Evolutionary conservation across 1,140 invertebrate species (phyloP).

Genomic region (Orius insidiosus): DNA sequence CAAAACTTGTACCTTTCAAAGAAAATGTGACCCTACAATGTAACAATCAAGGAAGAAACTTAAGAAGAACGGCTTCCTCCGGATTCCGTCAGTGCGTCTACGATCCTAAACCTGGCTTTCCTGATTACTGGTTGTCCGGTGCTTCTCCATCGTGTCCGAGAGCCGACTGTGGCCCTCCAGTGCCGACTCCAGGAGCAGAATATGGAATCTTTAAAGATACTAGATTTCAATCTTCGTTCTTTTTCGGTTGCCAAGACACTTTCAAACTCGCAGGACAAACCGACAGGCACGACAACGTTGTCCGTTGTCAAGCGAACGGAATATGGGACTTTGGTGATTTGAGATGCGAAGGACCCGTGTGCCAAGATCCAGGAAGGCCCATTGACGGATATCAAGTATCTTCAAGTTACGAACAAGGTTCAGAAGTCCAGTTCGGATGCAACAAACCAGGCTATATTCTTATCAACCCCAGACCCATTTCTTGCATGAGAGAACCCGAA

Average conservation of each 20-base stretch:
- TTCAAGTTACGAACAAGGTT: constrained; percentile 81
- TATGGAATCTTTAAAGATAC: constrained; percentile 78
- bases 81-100: constrained; percentile 86
- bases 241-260: constrained; percentile 91
- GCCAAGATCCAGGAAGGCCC: constrained; percentile 84
- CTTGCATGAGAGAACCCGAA: constrained; percentile 79
- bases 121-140: constrained; percentile 85
- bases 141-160: constrained; percentile 66
- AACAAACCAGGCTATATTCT: constrained; percentile 81
- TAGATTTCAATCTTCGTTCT: constrained; percentile 79
- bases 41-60: constrained; percentile 50
- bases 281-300: constrained; percentile 75
- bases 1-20: constrained; percentile 67
- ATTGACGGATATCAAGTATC: constrained; percentile 78
- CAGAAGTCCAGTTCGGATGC: constrained; percentile 79
- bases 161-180: constrained; percentile 70
- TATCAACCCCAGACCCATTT: constrained; percentile 76
- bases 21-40: constrained; percentile 79
- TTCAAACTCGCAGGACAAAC: constrained; percentile 88
- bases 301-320: constrained; percentile 77
- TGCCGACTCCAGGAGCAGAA: constrained; percentile 77
- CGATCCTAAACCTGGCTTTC: constrained; percentile 74
- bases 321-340: constrained; percentile 95
- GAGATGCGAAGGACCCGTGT: constrained; percentile 87
- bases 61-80: constrained; percentile 62